Evolutionary conservation across 2,888 invertebrate species (phyloP).

Genomic region (Noctua pronuba): DNA sequence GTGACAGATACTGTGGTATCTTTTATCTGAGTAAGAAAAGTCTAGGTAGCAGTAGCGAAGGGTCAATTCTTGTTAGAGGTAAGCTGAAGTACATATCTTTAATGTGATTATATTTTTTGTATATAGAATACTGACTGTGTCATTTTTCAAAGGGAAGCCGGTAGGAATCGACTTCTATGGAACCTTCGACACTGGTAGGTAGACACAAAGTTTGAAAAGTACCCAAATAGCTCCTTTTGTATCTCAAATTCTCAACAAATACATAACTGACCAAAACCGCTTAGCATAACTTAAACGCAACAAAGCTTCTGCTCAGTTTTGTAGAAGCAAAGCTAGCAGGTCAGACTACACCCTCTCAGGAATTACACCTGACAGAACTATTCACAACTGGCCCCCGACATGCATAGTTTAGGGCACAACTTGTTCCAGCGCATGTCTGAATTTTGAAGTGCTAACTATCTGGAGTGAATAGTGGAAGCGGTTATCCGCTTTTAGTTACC

Average conservation of each 20-base stretch:
- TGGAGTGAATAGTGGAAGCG: constrained; percentile 60
- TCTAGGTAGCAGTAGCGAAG: too few species aligned
- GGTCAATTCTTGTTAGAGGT: too few species aligned
- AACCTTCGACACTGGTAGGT: too few species aligned
- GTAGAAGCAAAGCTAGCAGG: constrained; percentile 50
- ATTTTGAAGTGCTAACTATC: constrained; percentile 76
- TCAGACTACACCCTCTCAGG: constrained; percentile 58
- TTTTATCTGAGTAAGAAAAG: not conserved
- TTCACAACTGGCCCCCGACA: constrained; percentile 67
- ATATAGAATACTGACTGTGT: too few species aligned
- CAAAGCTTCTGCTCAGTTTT: constrained; percentile 54
- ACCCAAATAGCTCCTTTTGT: constrained; percentile 10
- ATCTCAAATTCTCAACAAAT: constrained; percentile 27
- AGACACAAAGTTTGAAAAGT: not conserved
- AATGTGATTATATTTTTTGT: too few species aligned
- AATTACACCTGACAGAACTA: constrained; percentile 69
- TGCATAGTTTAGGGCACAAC: constrained; percentile 73
- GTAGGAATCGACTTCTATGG: too few species aligned
- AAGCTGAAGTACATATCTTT: too few species aligned
- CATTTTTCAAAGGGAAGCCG: too few species aligned
- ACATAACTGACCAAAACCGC: constrained; percentile 29
- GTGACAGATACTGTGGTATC: not conserved
- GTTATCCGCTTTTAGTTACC: constrained; percentile 65
- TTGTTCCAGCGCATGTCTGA: constrained; percentile 71
- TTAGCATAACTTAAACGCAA: constrained; percentile 59